Conservation (phyloP, 2,888 invertebrate genomes). For the Dasypogon diadema region DNA sequence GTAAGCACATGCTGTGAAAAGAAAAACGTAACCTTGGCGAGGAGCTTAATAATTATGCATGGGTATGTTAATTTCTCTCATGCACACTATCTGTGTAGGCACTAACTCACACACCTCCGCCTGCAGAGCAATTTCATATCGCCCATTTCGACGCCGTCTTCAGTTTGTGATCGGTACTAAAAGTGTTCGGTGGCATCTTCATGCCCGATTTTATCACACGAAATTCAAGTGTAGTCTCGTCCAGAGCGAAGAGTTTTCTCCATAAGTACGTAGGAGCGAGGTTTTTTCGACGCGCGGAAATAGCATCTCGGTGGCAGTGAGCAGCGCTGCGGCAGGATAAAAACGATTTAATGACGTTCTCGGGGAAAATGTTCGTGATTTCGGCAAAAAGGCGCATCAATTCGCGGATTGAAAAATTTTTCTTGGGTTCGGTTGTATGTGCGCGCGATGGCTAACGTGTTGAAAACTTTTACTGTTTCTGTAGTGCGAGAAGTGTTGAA, state of each 20-base stretch:
- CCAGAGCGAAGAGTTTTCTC: constrained; percentile 42
- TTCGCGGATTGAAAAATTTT: constrained; percentile 30
- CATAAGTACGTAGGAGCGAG: constrained; percentile 33
- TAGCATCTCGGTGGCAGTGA: not conserved
- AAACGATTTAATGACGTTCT: not conserved
- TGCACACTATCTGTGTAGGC: too few species aligned
- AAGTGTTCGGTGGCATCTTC: constrained; percentile 41
- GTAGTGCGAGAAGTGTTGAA: not conserved
- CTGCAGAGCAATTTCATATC: not conserved
- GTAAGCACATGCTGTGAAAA: too few species aligned
- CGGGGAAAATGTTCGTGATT: not conserved
- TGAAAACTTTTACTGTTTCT: constrained; percentile 5
- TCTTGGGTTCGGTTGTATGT: constrained; percentile 32
- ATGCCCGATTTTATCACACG: constrained; percentile 36
- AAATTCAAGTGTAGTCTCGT: constrained; percentile 26
- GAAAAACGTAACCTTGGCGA: too few species aligned
- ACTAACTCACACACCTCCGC: not conserved
- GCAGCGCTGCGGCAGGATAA: not conserved
- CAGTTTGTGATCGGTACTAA: constrained; percentile 44
- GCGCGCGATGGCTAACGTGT: constrained; percentile 48
- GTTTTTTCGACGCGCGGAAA: constrained; percentile 11
- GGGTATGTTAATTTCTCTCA: too few species aligned
- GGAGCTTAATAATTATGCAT: too few species aligned
- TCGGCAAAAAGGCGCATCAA: constrained; percentile 7
- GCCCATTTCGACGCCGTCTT: constrained; percentile 7